These are phyloP conservation scores for Naso thynnoides DNA, from an alignment of 2,797 vertebrate genomes.

Conservation along the genomic window DNA sequence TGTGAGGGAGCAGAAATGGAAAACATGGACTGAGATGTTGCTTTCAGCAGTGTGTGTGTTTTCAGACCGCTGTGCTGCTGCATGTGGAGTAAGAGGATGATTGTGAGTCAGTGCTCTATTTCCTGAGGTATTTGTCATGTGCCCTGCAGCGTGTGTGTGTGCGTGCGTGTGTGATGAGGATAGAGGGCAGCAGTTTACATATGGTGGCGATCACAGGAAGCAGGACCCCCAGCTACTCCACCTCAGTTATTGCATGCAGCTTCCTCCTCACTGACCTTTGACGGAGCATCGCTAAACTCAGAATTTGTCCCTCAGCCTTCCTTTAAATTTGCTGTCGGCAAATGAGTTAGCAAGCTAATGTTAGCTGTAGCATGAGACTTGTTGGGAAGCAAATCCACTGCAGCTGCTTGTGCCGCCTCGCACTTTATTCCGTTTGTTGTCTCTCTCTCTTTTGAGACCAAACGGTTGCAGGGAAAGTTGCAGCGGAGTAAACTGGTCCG, in stretches of 20 bases:
- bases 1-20: background rate
- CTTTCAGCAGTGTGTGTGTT: background rate
- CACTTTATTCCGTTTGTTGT: too few species aligned
- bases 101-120: slow-evolving; percentile 49
- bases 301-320: background rate
- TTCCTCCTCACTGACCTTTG: slow-evolving; percentile 59
- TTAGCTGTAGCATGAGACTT: too few species aligned
- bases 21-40: background rate
- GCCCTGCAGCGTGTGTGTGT: slow-evolving; percentile 13
- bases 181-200: slow-evolving; percentile 61
- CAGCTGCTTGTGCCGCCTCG: too few species aligned
- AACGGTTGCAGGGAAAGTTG: too few species aligned
- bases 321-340: background rate
- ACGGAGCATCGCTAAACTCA: slow-evolving; percentile 9
- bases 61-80: background rate
- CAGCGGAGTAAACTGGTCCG: too few species aligned
- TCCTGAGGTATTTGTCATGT: slow-evolving; percentile 39
- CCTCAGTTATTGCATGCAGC: slow-evolving; percentile 24
- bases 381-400: too few species aligned
- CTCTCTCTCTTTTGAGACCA: too few species aligned
- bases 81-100: slow-evolving; percentile 15
- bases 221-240: slow-evolving; percentile 43
- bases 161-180: slow-evolving; percentile 21
- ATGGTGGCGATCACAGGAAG: slow-evolving; percentile 66
- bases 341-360: too few species aligned